Base-by-base conservation (phyloP, 2,113 vertebrate species). In the Prionailurus bengalensis region DNA sequence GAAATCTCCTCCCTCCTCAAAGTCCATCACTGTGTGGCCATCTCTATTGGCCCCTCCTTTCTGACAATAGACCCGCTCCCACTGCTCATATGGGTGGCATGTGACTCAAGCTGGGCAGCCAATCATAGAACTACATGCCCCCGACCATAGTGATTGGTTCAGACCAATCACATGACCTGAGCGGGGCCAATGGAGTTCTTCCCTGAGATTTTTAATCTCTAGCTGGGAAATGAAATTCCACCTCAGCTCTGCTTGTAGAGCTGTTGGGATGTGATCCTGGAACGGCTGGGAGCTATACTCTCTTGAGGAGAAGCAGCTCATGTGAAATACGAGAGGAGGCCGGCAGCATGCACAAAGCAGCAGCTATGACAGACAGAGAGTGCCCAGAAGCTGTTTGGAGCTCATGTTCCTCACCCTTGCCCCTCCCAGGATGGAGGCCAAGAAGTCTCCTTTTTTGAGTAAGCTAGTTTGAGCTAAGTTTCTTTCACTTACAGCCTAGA, bases 141-240 rank as follows among this genome's bases (percentile, higher is more conserved):
- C 15, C 89, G 42, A n/a, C 61, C 66, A 36, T 19, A 2, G n/a
- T 74, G 73, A 70, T 55, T 95, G 31, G 45, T 58, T 89, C 86
- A 66, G 45, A 45, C 8, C 45, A 45, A 45, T 45, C 45, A 78
- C 15, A 6, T 95, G 82, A 93, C 81, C 65, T 39, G 3, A 71
- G 31, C 9, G 79, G 31, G 39, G 8, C 89, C 91, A 94, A 36
- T 87, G 21, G 76, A 94, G 27, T 25, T 27, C 81, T 93, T 94
- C 58, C 70, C 58, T 92, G 94, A 79, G 63, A 58, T 45, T 74
- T 89, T 93, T 48, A 4, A 23, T n/a, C 63, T 92, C n/a, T n/a
- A 23, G 17, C 51, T 83, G 55, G 94, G 68, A 92, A 82, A 68
- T 25, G 36, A 85, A 68, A 78, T 78, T 17, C 15, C 9, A 9